Base-by-base conservation (phyloP, 2,113 vertebrate species). In the Cheirogaleus medius region DNA sequence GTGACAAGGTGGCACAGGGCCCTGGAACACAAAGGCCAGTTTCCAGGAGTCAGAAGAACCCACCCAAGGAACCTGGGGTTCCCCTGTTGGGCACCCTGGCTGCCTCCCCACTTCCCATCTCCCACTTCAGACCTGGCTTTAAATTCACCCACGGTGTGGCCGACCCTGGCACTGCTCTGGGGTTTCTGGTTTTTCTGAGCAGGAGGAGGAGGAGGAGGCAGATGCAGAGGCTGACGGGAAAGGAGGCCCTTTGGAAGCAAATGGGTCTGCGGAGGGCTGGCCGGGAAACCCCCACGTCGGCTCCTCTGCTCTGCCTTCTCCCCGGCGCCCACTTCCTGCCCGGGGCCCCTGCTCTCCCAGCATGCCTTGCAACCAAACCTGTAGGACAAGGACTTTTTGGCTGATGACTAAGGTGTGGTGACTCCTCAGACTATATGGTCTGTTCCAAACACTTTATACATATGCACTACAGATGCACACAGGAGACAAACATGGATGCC, bases 291-390 rank as follows among this genome's bases (percentile, higher is more conserved):
- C 25, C 32, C 8, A 39, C 29, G 18, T 47, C 73, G 17, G 42
- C 47, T 21, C 58, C 27, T n/a, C 58, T 21, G 32, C 34, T 34
- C 49, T 9, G 18, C 64, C 37, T 84, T 58, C 64, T 37, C 42
- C 52, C 20, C 18, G 8, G n/a, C 0, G 63, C 63, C 58, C 66
- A 49, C 44, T 82, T 94, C 82, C 29, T 37, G 49, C 34, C 77
- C 68, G 56, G 58, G 58, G 37, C 29, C 83, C 42, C 90, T 25
- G 9, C 58, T 39, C 69, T 93, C 56, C 73, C 90, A 88, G 77
- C 25, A 83, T 54, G 56, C 69, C 69, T 84, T 89, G 90, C 77
- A 83, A 20, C 49, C 39, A 88, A 92, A 54, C n/a, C 21, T 86
- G 42, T 29, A 69, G 27, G 42, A 71, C 66, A 91, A 44, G 52